These are phyloP conservation scores for Crotalus tigris DNA, from an alignment of 2,113 vertebrate species.

Conservation along the genomic window DNA sequence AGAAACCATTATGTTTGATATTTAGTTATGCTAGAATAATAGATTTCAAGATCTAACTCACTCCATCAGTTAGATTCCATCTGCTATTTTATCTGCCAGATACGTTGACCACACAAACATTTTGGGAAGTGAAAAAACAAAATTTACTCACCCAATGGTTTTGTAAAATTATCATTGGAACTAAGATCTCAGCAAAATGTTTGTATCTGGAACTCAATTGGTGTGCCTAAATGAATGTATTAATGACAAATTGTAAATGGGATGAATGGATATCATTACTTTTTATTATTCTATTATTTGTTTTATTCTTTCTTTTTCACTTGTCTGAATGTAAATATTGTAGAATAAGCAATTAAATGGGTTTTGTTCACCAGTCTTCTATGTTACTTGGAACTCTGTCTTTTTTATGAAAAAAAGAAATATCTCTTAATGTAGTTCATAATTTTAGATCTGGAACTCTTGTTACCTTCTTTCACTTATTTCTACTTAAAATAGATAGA, in stretches of 20 bases:
- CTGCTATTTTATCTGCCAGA: neutral
- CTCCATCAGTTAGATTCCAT: neutral
- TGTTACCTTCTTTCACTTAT: neutral
- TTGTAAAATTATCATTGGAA: neutral
- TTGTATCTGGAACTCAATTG: neutral
- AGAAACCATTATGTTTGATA: neutral
- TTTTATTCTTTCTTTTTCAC: neutral
- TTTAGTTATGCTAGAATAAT: neutral
- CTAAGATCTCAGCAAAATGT: neutral
- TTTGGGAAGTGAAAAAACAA: neutral
- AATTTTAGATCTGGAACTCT: neutral
- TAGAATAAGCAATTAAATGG: neutral
- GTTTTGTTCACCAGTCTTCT: neutral
- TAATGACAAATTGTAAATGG: neutral
- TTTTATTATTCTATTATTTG: neutral
- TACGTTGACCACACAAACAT: neutral
- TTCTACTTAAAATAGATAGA: neutral
- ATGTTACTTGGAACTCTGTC: neutral
- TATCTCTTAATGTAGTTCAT: neutral
- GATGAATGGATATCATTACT: neutral
- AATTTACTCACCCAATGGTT: neutral
- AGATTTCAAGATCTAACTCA: neutral
- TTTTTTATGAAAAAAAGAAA: neutral
- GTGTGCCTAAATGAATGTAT: neutral
- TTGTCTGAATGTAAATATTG: neutral